Conservation (phyloP, 2,888 invertebrate genomes). For the Lymantria monacha region DNA sequence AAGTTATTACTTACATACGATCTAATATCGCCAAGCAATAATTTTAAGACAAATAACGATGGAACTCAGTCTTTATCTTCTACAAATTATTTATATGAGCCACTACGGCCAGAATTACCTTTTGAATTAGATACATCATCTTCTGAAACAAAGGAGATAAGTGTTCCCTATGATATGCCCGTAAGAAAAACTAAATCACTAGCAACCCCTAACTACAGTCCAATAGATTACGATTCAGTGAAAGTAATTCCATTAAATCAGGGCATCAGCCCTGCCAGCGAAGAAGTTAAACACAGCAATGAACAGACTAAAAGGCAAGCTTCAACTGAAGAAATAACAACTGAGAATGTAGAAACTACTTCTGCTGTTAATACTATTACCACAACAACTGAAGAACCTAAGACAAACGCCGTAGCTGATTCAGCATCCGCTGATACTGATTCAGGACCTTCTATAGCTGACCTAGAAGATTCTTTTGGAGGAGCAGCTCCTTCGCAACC, state of each 20-base stretch:
- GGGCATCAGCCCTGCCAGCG: constrained; percentile 61
- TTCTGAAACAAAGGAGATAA: constrained; percentile 57
- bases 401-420: constrained; percentile 43
- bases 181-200: constrained; percentile 56
- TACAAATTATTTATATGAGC: constrained; percentile 64
- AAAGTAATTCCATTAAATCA: constrained; percentile 71
- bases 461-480: constrained; percentile 90
- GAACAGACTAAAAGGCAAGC: constrained; percentile 65
- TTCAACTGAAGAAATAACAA: constrained; percentile 26
- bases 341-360: constrained; percentile 18
- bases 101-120: constrained; percentile 60
- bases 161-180: constrained; percentile 65
- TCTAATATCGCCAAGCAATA: constrained; percentile 52
- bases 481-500: constrained; percentile 82
- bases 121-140: constrained; percentile 69
- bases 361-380: constrained; percentile 25
- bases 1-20: constrained; percentile 71
- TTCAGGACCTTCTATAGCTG: constrained; percentile 81
- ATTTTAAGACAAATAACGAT: constrained; percentile 39
- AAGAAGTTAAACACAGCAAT: constrained; percentile 40
- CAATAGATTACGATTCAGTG: constrained; percentile 68
- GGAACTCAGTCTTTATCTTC: constrained; percentile 39
- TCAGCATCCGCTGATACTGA: constrained; percentile 74
- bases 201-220: constrained; percentile 52
- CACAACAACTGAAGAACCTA: constrained; percentile 43